Conservation (phyloP, 1,140 invertebrate species). For the Panagrolaimus sp. region DNA sequence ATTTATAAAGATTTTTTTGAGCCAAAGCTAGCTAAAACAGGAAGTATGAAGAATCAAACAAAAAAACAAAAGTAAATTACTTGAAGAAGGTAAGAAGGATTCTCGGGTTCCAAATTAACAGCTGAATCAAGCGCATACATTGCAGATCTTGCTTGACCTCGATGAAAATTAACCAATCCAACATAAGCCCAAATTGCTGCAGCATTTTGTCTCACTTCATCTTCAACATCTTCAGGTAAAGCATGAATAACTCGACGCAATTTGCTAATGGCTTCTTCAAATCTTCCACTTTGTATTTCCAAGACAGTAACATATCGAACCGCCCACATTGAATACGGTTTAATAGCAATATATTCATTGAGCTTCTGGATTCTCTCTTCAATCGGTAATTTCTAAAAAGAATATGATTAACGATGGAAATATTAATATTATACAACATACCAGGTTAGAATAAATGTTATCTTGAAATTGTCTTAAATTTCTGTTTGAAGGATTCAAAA, state of each 20-base stretch:
- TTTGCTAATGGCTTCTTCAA: constrained; percentile 4
- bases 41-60: too few species aligned
- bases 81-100: neutral
- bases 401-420: neutral
- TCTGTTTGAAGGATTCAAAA: neutral
- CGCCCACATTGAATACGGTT: constrained; percentile 14
- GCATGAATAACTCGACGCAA: neutral
- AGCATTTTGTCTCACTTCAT: neutral
- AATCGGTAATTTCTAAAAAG: neutral
- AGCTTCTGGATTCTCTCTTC: neutral
- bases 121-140: constrained; percentile 9
- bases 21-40: neutral
- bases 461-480: neutral
- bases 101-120: neutral
- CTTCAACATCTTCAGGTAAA: neutral
- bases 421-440: neutral
- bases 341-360: neutral
- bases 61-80: too few species aligned
- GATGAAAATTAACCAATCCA: neutral
- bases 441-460: neutral
- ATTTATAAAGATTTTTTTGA: neutral
- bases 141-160: neutral
- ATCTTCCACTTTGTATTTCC: neutral
- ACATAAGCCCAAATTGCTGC: constrained; percentile 8
- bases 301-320: neutral